A percentile compares a stretch with the other conserved stretches of the same genome.
Conservation (phyloP, 2,888 invertebrate species). For the Cactoblastis cactorum region DNA sequence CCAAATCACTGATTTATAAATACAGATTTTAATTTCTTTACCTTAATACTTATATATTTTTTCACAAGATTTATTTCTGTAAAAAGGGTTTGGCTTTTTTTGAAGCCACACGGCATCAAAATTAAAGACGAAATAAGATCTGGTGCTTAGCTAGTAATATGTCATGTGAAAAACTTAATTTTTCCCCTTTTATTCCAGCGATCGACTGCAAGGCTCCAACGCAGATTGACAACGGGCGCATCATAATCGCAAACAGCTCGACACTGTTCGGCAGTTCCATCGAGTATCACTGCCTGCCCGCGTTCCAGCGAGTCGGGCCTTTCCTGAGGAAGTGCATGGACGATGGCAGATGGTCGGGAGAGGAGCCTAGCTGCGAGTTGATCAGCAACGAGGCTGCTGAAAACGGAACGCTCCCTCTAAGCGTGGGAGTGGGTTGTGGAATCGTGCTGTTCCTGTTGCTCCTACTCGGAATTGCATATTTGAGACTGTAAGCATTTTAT, state of each 20-base stretch:
- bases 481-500: conserved; percentile 87
- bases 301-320: conserved; percentile 89
- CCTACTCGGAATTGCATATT: conserved; percentile 87
- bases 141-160: too few species aligned
- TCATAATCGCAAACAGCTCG: conserved; percentile 91
- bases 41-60: too few species aligned
- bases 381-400: conserved; percentile 85
- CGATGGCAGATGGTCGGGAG: conserved; percentile 92
- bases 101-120: too few species aligned
- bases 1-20: too few species aligned
- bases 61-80: too few species aligned
- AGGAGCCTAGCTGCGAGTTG: conserved; percentile 89
- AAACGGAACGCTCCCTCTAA: conserved; percentile 85
- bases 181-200: conserved; percentile 71
- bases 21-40: too few species aligned
- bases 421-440: conserved; percentile 91
- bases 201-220: conserved; percentile 91
- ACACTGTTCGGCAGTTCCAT: conserved; percentile 90
- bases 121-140: too few species aligned
- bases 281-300: conserved; percentile 94
- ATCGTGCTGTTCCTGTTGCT: conserved; percentile 89
- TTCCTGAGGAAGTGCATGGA: conserved; percentile 91
- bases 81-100: too few species aligned
- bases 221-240: conserved; percentile 89
- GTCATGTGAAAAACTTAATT: not conserved